Conservation (phyloP, 92 coral and sea anemone genomes). For the Parazoanthus atlanticus region DNA sequence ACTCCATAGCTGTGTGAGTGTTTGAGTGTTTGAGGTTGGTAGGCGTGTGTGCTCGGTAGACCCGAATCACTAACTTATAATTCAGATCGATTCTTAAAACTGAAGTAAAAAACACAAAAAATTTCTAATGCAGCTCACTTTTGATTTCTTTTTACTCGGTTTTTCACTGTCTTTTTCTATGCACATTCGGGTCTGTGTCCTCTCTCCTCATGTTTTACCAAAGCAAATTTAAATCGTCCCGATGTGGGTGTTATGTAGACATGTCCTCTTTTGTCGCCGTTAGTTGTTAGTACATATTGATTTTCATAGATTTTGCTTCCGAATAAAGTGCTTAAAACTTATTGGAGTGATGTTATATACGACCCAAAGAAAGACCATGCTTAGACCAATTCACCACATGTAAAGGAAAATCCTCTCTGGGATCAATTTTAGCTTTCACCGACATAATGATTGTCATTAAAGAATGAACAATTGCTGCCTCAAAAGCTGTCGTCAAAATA, state of each 20-base stretch:
- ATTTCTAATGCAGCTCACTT: neutral
- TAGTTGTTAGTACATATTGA: neutral
- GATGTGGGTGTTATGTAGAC: too few species aligned
- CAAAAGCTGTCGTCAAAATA: conserved; percentile 3
- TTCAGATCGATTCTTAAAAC: neutral
- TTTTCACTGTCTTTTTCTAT: neutral
- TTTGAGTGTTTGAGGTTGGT: too few species aligned
- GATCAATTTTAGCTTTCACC: neutral
- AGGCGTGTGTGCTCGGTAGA: too few species aligned
- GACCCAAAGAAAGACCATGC: neutral
- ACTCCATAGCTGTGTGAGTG: too few species aligned
- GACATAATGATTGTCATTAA: neutral
- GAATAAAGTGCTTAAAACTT: too few species aligned
- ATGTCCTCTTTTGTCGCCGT: neutral
- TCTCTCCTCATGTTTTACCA: neutral
- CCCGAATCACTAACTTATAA: too few species aligned
- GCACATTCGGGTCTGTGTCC: neutral
- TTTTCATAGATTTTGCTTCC: neutral
- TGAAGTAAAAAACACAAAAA: neutral
- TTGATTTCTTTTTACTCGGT: neutral
- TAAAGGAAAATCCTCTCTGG: neutral
- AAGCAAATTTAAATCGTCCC: neutral
- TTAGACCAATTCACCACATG: neutral
- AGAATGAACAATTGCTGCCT: conserved; percentile 7
- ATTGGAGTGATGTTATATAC: neutral